Percentiles rank a stretch among this genome's conserved stretches.
These are phyloP conservation scores for Isichthys henryi DNA, from an alignment of 2,113 vertebrate species.

Conservation along the genomic window DNA sequence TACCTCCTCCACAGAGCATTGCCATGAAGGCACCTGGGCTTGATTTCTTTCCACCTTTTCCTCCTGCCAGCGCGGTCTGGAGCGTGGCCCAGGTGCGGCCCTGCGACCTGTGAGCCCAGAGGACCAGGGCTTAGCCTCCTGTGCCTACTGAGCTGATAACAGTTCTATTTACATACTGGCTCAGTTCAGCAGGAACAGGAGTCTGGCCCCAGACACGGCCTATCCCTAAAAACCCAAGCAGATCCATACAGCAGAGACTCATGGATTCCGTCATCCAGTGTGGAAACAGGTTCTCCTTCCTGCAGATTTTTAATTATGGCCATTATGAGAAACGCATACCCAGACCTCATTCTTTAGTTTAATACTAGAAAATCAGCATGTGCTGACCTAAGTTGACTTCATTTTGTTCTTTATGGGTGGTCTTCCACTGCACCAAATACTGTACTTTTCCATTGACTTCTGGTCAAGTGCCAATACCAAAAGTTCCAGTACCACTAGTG, in stretches of 20 bases:
- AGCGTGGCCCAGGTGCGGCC: neutral
- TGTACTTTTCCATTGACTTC: too few species aligned
- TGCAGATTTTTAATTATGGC: neutral
- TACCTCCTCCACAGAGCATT: neutral
- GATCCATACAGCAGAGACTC: neutral
- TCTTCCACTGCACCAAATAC: too few species aligned
- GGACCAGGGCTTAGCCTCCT: conserved; percentile 71
- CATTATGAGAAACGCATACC: neutral
- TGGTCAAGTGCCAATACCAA: too few species aligned
- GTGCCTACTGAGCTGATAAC: conserved; percentile 99
- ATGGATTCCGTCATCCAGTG: neutral
- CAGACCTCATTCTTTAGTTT: neutral
- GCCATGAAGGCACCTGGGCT: neutral
- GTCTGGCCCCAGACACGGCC: conserved; percentile 73
- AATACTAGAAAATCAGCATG: neutral
- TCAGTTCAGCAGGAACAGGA: conserved; percentile 99
- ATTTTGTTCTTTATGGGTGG: neutral
- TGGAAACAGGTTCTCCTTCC: neutral
- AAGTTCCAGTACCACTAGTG: too few species aligned
- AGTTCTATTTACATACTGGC: conserved; percentile 96
- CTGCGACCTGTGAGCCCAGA: neutral
- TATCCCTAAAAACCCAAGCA: neutral
- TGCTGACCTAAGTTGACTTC: neutral
- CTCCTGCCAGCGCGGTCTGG: neutral
- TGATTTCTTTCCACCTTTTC: neutral